Percentiles rank a stretch among this genome's conserved stretches.
Evolutionary conservation across 2,888 invertebrate species (phyloP).

Genomic region (Spodoptera exigua): DNA sequence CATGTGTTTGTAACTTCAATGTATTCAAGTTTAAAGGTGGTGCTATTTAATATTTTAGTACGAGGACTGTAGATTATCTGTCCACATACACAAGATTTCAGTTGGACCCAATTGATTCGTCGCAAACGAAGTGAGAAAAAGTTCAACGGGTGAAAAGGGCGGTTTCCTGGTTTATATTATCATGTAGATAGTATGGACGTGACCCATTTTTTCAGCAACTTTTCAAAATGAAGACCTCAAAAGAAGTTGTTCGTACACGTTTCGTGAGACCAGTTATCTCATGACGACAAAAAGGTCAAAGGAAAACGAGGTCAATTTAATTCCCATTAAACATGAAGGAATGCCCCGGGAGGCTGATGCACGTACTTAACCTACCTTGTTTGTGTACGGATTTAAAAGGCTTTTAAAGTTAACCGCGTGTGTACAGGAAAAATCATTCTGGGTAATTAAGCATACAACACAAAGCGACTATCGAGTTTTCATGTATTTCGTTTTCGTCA

Average conservation of each 20-base stretch:
- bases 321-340: conserved; percentile 59
- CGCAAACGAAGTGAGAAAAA: too few relatives aligned
- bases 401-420: conserved; percentile 2
- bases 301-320: conserved; percentile 64
- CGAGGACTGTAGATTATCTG: too few relatives aligned
- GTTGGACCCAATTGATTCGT: too few relatives aligned
- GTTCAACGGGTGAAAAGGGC: too few relatives aligned
- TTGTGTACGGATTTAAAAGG: conserved; percentile 48
- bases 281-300: conserved; percentile 51
- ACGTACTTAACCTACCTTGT: conserved; percentile 52
- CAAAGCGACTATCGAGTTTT: too few relatives aligned
- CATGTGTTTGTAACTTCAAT: not conserved
- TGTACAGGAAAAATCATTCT: too few relatives aligned
- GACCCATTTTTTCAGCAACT: not conserved
- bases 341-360: conserved; percentile 59
- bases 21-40: conserved; percentile 2
- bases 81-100: too few relatives aligned
- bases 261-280: conserved; percentile 48
- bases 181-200: too few relatives aligned
- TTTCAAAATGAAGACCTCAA: conserved; percentile 28
- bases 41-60: too few relatives aligned
- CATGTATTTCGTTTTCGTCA: too few relatives aligned
- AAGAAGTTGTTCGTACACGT: conserved; percentile 42
- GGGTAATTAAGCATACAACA: too few relatives aligned
- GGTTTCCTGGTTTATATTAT: too few relatives aligned